phyloP scores from a whole-genome alignment of 2,113 vertebrate species.

The Struthio camelus region DNA sequence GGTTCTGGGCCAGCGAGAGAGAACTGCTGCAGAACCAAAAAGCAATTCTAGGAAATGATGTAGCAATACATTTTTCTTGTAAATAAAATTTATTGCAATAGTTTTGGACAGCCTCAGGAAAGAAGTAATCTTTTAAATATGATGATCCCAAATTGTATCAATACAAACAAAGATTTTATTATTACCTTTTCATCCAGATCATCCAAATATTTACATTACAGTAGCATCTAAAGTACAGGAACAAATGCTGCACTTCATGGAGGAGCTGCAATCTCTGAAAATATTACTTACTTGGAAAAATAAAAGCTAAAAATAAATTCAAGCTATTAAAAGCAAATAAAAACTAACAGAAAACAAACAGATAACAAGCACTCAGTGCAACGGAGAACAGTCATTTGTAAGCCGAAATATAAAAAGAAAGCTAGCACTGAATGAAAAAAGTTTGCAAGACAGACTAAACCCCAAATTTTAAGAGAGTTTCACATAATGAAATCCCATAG shows the following conservation, averaged over 20 bases:
- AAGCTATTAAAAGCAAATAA: not conserved
- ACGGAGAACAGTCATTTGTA: not conserved
- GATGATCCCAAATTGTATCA: not conserved
- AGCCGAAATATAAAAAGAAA: not conserved
- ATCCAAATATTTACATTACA: conserved; percentile 26
- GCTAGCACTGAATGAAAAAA: not conserved
- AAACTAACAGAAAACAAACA: not conserved
- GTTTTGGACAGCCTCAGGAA: not conserved
- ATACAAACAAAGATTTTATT: conserved; percentile 8
- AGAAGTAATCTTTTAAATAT: not conserved
- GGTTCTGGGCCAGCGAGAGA: not conserved
- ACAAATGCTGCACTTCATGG: not conserved
- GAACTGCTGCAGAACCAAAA: not conserved
- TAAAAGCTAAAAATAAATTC: conserved; percentile 15
- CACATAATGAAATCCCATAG: not conserved
- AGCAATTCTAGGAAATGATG: not conserved
- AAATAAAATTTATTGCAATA: not conserved
- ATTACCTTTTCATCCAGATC: not conserved
- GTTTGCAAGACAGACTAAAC: not conserved
- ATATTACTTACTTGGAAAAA: not conserved
- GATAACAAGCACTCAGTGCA: not conserved
- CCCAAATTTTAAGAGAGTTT: not conserved
- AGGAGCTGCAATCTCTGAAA: not conserved
- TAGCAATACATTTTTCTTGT: not conserved
- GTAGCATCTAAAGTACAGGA: not conserved